Evolutionary conservation across 2,113 vertebrate species (phyloP).

Genomic region (Pitta sordida): DNA sequence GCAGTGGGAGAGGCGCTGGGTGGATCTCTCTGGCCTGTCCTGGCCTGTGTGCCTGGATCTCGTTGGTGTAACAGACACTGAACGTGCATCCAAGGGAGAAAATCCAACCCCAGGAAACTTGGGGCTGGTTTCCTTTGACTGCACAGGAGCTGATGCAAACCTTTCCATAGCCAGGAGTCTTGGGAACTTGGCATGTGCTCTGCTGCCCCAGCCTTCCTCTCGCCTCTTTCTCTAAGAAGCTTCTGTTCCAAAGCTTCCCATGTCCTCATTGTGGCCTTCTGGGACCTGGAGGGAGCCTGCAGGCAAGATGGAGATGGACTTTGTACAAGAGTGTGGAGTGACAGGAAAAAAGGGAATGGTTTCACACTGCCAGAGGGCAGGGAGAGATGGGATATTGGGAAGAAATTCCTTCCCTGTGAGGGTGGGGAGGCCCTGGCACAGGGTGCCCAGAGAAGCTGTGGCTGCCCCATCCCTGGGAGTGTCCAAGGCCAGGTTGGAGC

Average conservation of each 20-base stretch:
- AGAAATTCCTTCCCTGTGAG: background rate
- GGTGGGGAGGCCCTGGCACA: background rate
- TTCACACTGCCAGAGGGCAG: background rate
- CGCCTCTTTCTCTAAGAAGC: background rate
- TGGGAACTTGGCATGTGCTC: conserved; percentile 17
- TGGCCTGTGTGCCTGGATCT: background rate
- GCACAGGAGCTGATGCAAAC: background rate
- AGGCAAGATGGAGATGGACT: background rate
- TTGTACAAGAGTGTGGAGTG: background rate
- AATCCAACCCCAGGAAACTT: background rate
- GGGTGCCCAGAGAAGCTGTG: background rate
- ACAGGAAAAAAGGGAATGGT: background rate
- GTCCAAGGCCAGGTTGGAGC: background rate
- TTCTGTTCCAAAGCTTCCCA: background rate
- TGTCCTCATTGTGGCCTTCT: background rate
- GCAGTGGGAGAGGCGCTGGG: background rate
- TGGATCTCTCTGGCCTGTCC: background rate
- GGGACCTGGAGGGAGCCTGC: background rate
- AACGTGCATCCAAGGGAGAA: background rate
- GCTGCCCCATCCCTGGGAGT: background rate
- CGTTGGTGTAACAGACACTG: background rate
- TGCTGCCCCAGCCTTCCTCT: background rate
- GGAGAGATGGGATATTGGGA: background rate
- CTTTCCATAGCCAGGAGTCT: background rate
- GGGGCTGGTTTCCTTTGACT: background rate